Evolutionary conservation across 2,888 invertebrate genomes (phyloP), one percentile per base, ranked within the genome.

Genomic region (Acanthococcus lagerstroemiae): DNA sequence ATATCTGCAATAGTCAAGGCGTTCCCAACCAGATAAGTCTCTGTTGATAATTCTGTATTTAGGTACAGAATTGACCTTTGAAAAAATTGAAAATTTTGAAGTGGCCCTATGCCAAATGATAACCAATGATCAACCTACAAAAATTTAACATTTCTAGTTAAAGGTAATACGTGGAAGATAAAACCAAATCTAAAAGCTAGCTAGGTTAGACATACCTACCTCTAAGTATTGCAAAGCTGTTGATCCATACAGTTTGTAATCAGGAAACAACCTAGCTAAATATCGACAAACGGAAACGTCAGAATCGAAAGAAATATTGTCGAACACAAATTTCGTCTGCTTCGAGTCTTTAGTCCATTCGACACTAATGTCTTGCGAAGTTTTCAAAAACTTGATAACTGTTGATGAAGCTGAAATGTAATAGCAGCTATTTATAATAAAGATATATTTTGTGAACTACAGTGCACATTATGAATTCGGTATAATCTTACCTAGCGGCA

Each of bases 81-180:
- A 22, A 66, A 24, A 7, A 27, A 24, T 17, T 30, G 46, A 56
- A 5, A 44, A 19, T 66, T 46, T 27, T 55, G 30, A n/a, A 66
- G 22, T 26, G 55, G 37, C 19, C 57, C 66, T 4, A 66, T 66
- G 9, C 48, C 57, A 21, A 66, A 66, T 4, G 66, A 56, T 37
- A 66, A 27, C 66, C 66, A 66, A 56, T 66, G 66, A 57, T 66
- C 66, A n/a, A 66, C 66, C 66, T 66, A 46, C 24, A 17, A 45
- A 48, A 46, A 52, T 50, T 19, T 25, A 55, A 27, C n/a, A 22
- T 3, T 25, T 55, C 12, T 1, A 55, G 3, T 55, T 3, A 55
- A 4, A n/a, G 17, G 12, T 17, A 1, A 1, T 4, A 48, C 3
- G 12, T 48, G 2, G n/a, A n/a, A 48, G 1, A 15, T 15, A n/a